These are phyloP conservation scores for Zaprionus ghesquierei DNA, from an alignment of 1,140 invertebrate genomes.

Conservation along the genomic window DNA sequence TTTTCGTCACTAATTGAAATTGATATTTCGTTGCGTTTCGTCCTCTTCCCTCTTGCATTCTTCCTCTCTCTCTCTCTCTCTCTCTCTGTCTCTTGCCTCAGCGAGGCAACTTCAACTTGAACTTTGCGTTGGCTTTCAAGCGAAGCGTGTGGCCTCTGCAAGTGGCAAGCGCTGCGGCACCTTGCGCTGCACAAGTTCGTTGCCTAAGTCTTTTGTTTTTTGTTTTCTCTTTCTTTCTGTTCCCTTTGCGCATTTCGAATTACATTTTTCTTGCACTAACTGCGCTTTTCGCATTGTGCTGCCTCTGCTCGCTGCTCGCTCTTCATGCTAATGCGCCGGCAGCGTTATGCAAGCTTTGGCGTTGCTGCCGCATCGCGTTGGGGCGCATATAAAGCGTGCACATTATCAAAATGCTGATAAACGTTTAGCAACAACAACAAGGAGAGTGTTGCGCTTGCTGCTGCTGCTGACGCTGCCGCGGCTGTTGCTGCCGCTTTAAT, in stretches of 20 bases:
- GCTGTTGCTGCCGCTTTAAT: constrained; percentile 53
- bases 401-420: constrained; percentile 81
- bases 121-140: constrained; percentile 61
- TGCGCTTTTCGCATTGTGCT: not conserved
- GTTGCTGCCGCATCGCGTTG: constrained; percentile 18
- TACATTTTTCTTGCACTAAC: constrained; percentile 5
- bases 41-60: constrained; percentile 22
- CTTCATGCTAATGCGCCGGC: not conserved
- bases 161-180: not conserved
- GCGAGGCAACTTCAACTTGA: not conserved
- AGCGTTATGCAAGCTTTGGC: constrained; percentile 47
- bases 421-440: constrained; percentile 64
- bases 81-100: not conserved
- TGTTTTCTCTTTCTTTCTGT: constrained; percentile 55
- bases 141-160: constrained; percentile 37
- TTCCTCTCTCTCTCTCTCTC: not conserved
- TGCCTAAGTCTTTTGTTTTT: constrained; percentile 72
- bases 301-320: no score
- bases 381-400: constrained; percentile 60
- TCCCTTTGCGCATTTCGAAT: not conserved
- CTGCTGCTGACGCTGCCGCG: not conserved
- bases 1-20: constrained; percentile 66
- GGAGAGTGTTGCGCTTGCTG: no score
- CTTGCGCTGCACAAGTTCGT: constrained; percentile 47
- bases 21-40: constrained; percentile 68